Evolutionary conservation across 1,140 invertebrate species (phyloP), one percentile per base, ranked within the genome.

Genomic region (Drosophila baimaii): DNA sequence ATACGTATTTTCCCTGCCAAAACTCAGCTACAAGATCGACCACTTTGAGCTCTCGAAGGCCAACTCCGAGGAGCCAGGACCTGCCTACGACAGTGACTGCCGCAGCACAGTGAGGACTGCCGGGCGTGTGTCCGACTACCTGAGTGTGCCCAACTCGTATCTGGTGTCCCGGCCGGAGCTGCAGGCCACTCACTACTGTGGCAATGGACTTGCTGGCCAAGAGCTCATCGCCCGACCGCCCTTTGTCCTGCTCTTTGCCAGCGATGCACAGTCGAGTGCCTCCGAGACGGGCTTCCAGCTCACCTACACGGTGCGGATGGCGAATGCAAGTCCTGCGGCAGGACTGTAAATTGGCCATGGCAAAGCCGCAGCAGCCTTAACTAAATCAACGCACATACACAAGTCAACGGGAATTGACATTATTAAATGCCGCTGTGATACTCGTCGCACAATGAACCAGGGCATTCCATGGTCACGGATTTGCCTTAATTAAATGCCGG

Each of bases 151-250:
- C 57, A 78, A 79, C n/a, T 77, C 84, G 10, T 75, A 69, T 35
- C 37, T 89, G 63, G 70, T 54, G 21, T 66, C 57, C n/a, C 64
- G 61, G 39, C 57, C 51, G 3, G 65, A 71, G 12, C 43, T 89
- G 23, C 84, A 84, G 64, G 77, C 84, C 23, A 89, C 84, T n/a
- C 78, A 89, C 54, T 89, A 89, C 44, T 89, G 84, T 39, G 84
- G 84, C 65, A 81, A 47, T 37, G 70, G 66, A 9, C 52, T 82
- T 7, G 33, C 44, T 5, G 85, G 80, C 13, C 66, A 39, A 44
- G 61, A 68, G 25, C 27, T 90, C 12, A 58, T 71, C 21, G 81
- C 80, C 21, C 80, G 74, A 23, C 69, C 85, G 13, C 84, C 84
- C 23, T 89, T 89, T 35, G 70, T 85, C 44, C 71, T 89, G 37